These are phyloP conservation scores for Plecotus auritus DNA, from an alignment of 2,113 vertebrate species.

Conservation along the genomic window DNA sequence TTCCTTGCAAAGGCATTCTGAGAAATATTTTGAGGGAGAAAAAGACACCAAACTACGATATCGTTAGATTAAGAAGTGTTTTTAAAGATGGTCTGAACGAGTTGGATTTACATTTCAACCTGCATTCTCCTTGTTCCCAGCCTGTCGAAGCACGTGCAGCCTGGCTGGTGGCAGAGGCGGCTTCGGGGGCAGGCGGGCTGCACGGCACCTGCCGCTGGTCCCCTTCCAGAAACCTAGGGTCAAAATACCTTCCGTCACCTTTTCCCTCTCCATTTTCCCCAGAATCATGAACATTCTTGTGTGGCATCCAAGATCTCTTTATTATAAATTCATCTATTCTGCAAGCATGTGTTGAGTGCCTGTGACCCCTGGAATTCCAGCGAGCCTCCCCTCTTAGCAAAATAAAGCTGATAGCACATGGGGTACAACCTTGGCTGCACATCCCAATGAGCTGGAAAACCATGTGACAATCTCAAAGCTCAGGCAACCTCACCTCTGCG, in stretches of 20 bases:
- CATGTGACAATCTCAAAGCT: rapidly evolving
- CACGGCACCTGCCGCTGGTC: not conserved
- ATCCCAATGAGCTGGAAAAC: not conserved
- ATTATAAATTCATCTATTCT: not conserved
- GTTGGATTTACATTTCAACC: not conserved
- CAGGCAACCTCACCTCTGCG: not conserved
- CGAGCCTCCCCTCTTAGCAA: not conserved
- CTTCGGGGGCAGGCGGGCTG: not conserved
- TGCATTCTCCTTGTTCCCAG: not conserved
- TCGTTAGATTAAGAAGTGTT: not conserved
- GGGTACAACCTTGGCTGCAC: no score
- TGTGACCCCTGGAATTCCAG: not conserved
- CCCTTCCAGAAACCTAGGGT: not conserved
- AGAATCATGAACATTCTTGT: not conserved
- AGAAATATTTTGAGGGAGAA: not conserved
- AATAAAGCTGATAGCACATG: not conserved
- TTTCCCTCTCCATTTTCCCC: not conserved
- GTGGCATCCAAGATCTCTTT: not conserved
- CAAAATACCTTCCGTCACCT: not conserved
- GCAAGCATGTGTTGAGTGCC: not conserved
- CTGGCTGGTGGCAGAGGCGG: not conserved
- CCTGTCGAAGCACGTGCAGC: rapidly evolving
- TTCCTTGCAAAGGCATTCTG: not conserved
- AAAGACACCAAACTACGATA: not conserved
- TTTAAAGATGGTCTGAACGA: not conserved